These are phyloP conservation scores for Pseudomyrmex sp. DNA, from an alignment of 1,140 invertebrate species.

Conservation along the genomic window DNA sequence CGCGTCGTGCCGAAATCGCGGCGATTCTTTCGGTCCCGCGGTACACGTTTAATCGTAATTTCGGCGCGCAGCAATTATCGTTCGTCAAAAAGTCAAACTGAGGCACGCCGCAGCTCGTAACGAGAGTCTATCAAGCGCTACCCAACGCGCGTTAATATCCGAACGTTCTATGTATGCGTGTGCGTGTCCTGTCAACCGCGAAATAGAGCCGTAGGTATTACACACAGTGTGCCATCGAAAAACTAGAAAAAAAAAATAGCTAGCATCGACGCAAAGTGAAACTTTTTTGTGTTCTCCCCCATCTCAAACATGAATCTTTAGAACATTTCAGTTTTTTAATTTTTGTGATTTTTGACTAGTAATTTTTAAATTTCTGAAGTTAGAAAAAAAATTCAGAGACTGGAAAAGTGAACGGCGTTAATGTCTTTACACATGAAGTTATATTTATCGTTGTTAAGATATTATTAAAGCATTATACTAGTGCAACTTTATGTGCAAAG, in stretches of 20 bases:
- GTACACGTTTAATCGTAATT: slow-evolving; percentile 49
- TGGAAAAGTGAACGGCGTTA: no score
- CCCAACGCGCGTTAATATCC: slow-evolving; percentile 1
- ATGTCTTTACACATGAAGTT: no score
- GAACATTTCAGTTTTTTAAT: no score
- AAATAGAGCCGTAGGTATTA: neutral
- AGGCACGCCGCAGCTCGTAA: neutral
- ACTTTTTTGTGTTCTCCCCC: neutral
- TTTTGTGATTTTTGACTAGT: no score
- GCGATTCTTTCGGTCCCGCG: slow-evolving; percentile 42
- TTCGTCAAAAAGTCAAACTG: slow-evolving; percentile 27
- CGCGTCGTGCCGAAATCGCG: slow-evolving; percentile 35
- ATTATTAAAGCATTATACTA: no score
- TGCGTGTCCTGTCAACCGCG: neutral
- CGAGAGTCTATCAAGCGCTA: slow-evolving; percentile 17
- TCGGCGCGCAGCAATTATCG: slow-evolving; percentile 39
- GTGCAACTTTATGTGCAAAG: no score
- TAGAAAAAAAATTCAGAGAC: no score
- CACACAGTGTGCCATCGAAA: neutral
- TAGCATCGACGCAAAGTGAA: neutral
- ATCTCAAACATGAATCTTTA: neutral
- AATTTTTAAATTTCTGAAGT: no score
- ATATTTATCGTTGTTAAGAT: no score
- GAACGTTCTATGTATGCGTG: neutral
- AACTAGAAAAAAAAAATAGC: neutral